Evolutionary conservation across 2,797 vertebrate genomes (phyloP).

Genomic region (Pseudomugil tenellus): DNA sequence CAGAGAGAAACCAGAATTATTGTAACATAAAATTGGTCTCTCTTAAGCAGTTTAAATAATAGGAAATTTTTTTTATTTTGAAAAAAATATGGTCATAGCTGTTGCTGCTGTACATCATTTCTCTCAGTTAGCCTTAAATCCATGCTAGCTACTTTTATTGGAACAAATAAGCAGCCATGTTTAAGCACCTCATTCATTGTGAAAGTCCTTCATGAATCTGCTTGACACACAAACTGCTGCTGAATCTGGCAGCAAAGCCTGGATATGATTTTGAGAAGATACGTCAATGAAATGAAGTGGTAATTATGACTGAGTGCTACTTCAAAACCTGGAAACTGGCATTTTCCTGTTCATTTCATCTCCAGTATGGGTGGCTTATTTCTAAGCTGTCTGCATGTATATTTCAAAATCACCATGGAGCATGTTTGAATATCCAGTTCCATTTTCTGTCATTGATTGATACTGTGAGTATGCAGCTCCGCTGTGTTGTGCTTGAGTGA

Average conservation of each 20-base stretch:
- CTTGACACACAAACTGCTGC: conserved; percentile 38
- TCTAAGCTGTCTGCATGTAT: conserved; percentile 57
- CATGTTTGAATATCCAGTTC: conserved; percentile 28
- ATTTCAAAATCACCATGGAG: conserved; percentile 49
- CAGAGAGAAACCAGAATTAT: too few species aligned
- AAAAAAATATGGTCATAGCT: conserved; percentile 2
- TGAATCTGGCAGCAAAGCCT: conserved; percentile 44
- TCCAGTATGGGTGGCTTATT: conserved; percentile 47
- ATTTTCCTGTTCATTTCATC: conserved; percentile 68
- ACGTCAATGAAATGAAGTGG: conserved; percentile 55
- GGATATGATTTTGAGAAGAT: conserved; percentile 41
- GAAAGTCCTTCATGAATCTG: conserved; percentile 37
- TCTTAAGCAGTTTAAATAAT: background rate
- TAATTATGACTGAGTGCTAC: conserved; percentile 59
- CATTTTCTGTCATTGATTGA: conserved; percentile 41
- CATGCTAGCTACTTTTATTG: conserved; percentile 5
- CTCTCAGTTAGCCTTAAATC: background rate
- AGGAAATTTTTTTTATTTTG: background rate
- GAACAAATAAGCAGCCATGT: conserved; percentile 32
- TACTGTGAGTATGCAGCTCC: conserved; percentile 16
- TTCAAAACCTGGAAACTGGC: conserved; percentile 59
- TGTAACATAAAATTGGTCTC: background rate
- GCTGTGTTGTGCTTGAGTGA: conserved; percentile 2
- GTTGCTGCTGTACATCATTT: background rate
- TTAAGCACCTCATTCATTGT: conserved; percentile 37